Conservation (phyloP, 2,113 vertebrate genomes). For the Dendropsophus ebraccatus region DNA sequence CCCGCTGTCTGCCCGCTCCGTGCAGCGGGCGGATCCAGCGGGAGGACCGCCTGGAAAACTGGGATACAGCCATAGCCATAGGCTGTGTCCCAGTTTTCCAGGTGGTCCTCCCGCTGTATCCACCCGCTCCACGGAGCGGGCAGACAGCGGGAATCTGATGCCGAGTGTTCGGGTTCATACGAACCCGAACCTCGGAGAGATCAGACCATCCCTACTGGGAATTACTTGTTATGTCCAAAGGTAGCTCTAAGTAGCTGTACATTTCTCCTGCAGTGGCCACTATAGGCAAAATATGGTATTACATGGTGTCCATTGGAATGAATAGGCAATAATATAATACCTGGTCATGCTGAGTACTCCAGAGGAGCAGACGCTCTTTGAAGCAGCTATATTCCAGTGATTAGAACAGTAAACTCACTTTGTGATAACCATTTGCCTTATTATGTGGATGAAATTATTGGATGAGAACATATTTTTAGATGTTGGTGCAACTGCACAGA, state of each 20-base stretch:
- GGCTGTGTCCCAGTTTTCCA: too few relatives aligned
- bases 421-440: background rate
- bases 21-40: too few relatives aligned
- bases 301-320: background rate
- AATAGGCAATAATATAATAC: background rate
- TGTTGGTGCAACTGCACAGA: background rate
- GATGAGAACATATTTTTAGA: background rate
- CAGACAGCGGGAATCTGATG: too few relatives aligned
- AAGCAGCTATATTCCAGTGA: background rate
- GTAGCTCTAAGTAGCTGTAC: too few relatives aligned
- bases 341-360: background rate
- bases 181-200: too few relatives aligned
- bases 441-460: background rate
- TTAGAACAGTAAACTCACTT: background rate
- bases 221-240: background rate
- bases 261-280: background rate
- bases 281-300: background rate
- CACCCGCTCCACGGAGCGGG: too few relatives aligned
- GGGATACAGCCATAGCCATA: too few relatives aligned
- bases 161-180: too few relatives aligned
- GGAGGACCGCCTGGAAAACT: too few relatives aligned
- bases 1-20: too few relatives aligned
- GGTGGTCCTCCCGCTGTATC: too few relatives aligned
- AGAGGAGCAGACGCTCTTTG: background rate
- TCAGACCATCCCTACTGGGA: background rate